A percentile compares a stretch with the other conserved stretches of the same genome.
Conservation (phyloP, 2,888 invertebrate genomes). For the Agriopis leucophaearia region DNA sequence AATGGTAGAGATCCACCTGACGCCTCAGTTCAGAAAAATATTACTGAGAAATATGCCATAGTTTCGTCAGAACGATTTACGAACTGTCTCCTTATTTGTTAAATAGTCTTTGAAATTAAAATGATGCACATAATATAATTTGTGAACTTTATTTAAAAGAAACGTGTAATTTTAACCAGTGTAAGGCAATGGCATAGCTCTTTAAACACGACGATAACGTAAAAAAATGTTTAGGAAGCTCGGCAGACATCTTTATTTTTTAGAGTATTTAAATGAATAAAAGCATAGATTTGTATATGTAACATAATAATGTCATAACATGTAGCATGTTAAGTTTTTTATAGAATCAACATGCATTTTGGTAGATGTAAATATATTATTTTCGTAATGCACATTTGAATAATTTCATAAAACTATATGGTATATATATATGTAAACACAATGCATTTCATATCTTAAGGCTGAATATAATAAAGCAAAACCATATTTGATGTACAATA, state of each 20-base stretch:
- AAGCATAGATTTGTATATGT: no score
- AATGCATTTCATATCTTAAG: background rate
- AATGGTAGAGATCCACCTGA: background rate
- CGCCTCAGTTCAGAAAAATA: background rate
- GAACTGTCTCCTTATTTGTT: background rate
- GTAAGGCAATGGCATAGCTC: background rate
- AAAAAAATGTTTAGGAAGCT: background rate
- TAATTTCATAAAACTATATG: background rate
- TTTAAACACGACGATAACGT: background rate
- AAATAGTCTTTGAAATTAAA: background rate
- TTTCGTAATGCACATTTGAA: background rate
- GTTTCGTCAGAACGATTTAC: background rate
- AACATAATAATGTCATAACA: no score
- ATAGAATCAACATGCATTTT: slow-evolving; percentile 1
- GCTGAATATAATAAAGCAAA: background rate
- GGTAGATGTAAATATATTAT: background rate
- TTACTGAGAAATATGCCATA: background rate
- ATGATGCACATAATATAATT: background rate
- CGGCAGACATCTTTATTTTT: background rate
- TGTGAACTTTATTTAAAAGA: background rate
- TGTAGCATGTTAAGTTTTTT: background rate
- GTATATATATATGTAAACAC: slow-evolving; percentile 7
- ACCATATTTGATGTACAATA: slow-evolving; percentile 1
- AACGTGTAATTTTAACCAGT: background rate
- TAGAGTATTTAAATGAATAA: background rate